Evolutionary conservation across 2,888 invertebrate species (phyloP).

Genomic region (Caradrina clavipalpis): DNA sequence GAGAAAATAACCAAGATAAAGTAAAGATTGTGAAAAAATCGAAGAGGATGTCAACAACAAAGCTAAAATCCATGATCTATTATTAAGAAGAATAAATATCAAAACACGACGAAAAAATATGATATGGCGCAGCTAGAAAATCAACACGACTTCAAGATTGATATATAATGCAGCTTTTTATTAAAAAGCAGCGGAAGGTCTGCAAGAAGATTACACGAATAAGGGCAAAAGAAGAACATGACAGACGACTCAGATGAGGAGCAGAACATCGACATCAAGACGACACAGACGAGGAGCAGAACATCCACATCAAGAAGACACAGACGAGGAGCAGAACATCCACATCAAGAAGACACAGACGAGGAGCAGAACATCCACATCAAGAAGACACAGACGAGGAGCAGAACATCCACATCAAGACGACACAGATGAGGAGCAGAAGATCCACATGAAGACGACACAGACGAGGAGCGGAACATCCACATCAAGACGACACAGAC

Average conservation of each 20-base stretch:
- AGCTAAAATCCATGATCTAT: too few relatives aligned
- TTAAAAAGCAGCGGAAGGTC: background rate
- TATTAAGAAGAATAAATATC: background rate
- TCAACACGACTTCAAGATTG: background rate
- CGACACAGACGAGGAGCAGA: background rate
- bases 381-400: conserved; percentile 2
- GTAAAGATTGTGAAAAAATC: background rate
- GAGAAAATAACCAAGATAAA: background rate
- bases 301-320: background rate
- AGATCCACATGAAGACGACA: background rate
- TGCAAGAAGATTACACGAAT: background rate
- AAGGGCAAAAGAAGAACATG: background rate
- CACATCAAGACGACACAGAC: background rate
- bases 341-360: conserved; percentile 1
- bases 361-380: background rate
- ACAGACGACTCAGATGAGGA: background rate
- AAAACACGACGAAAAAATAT: background rate
- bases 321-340: background rate
- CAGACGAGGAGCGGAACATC: background rate
- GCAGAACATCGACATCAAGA: background rate
- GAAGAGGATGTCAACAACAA: background rate
- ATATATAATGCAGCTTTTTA: background rate
- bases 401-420: background rate
- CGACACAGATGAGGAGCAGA: background rate
- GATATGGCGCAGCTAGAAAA: background rate